Percentiles rank a stretch among this genome's conserved stretches.
Evolutionary conservation across 2,113 vertebrate genomes (phyloP).

Genomic region (Petromus typicus): DNA sequence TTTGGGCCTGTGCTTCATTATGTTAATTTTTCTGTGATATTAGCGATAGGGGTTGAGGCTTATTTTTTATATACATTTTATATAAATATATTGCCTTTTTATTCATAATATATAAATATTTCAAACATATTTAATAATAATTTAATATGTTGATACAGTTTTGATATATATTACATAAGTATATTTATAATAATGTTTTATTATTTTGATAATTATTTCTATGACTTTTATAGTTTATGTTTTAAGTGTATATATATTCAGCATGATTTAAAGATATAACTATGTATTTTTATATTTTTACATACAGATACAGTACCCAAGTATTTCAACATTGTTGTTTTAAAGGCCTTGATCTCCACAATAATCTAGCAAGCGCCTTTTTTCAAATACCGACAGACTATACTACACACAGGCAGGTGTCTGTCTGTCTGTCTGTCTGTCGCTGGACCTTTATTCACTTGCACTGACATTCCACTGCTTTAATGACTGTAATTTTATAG

Average conservation of each 20-base stretch:
- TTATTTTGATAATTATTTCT: neutral
- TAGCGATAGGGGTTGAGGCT: neutral
- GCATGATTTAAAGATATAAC: neutral
- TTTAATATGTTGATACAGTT: neutral
- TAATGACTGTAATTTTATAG: neutral
- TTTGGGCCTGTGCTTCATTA: neutral
- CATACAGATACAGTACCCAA: neutral
- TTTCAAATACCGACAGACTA: neutral
- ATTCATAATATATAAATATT: neutral
- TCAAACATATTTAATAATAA: neutral
- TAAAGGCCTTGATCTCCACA: neutral
- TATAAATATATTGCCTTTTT: neutral
- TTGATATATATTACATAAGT: neutral
- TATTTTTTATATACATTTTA: neutral
- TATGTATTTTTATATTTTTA: neutral
- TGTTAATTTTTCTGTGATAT: neutral
- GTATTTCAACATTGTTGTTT: neutral
- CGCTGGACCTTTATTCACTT: neutral
- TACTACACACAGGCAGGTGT: neutral
- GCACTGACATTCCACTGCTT: neutral
- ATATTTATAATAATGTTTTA: neutral
- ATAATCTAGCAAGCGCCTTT: neutral
- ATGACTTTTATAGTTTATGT: neutral
- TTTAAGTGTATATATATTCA: neutral
- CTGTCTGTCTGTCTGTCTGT: fast-evolving